Percentiles rank a stretch among this genome's conserved stretches.
Conservation (phyloP, 2,797 vertebrate species). For the Myripristis murdjan region DNA sequence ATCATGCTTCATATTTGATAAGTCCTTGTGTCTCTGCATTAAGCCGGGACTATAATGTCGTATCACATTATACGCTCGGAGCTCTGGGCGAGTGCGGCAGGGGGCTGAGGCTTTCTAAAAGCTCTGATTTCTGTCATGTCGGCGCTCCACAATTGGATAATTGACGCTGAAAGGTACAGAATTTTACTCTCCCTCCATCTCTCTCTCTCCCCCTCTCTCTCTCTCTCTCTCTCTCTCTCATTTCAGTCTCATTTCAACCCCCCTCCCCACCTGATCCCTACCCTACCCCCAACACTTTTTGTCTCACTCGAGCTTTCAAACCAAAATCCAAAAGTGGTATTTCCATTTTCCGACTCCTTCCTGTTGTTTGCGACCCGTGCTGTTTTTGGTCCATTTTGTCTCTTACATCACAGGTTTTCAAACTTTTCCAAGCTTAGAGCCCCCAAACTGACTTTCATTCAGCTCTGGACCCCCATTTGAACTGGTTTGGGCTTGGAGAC, state of each 20-base stretch:
- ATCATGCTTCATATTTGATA: conserved; percentile 80
- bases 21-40: conserved; percentile 81
- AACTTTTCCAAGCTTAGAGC: too few species aligned
- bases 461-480: too few species aligned
- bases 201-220: conserved; percentile 37
- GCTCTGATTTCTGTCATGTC: conserved; percentile 83
- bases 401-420: conserved; percentile 13
- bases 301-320: conserved; percentile 52
- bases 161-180: conserved; percentile 83
- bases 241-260: conserved; percentile 24
- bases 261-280: too few species aligned
- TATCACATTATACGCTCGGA: conserved; percentile 81
- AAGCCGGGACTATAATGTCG: conserved; percentile 77
- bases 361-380: conserved; percentile 18
- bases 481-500: too few species aligned
- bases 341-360: conserved; percentile 27
- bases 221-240: conserved; percentile 37
- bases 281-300: too few species aligned
- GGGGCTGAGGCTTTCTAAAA: conserved; percentile 77
- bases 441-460: too few species aligned
- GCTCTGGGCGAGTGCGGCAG: conserved; percentile 56
- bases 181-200: conserved; percentile 63
- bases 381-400: conserved; percentile 5
- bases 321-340: conserved; percentile 40
- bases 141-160: conserved; percentile 78